These are phyloP conservation scores for Stenopsyche tienmushanensis DNA, from an alignment of 1,140 invertebrate genomes.

Conservation along the genomic window DNA sequence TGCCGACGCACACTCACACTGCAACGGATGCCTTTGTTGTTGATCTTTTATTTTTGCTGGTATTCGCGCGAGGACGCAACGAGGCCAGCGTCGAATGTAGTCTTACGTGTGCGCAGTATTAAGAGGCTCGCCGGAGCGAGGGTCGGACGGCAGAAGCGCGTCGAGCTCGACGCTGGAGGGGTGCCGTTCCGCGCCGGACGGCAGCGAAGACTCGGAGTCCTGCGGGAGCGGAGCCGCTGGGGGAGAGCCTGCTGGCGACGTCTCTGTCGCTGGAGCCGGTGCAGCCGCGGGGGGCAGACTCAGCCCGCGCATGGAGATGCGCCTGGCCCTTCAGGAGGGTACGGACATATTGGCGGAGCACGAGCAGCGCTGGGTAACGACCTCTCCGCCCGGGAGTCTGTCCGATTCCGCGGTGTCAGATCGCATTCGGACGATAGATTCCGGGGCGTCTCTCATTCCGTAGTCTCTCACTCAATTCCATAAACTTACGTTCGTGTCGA, in stretches of 20 bases:
- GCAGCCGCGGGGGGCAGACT: conserved; percentile 45
- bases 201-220: conserved; percentile 27
- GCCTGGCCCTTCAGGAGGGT: conserved; percentile 58
- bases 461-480: too few relatives aligned
- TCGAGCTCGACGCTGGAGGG: conserved; percentile 37
- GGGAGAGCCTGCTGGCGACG: conserved; percentile 15
- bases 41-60: not conserved
- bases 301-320: conserved; percentile 63
- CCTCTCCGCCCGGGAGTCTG: too few relatives aligned
- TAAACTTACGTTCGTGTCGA: too few relatives aligned
- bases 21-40: not conserved
- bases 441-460: not conserved
- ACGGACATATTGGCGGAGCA: conserved; percentile 55
- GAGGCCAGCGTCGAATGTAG: too few relatives aligned
- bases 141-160: conserved; percentile 27
- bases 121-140: conserved; percentile 33
- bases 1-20: not conserved
- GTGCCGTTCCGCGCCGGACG: conserved; percentile 22
- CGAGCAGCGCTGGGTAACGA: conserved; percentile 47
- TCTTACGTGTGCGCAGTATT: too few relatives aligned
- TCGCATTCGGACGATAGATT: not conserved
- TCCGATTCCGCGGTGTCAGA: not conserved
- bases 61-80: too few relatives aligned
- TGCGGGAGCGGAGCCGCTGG: conserved; percentile 23
- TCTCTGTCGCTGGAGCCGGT: conserved; percentile 2